Evolutionary conservation across 2,888 invertebrate genomes (phyloP), one percentile per base, ranked within the genome.

Genomic region (Drosophila cracens): DNA sequence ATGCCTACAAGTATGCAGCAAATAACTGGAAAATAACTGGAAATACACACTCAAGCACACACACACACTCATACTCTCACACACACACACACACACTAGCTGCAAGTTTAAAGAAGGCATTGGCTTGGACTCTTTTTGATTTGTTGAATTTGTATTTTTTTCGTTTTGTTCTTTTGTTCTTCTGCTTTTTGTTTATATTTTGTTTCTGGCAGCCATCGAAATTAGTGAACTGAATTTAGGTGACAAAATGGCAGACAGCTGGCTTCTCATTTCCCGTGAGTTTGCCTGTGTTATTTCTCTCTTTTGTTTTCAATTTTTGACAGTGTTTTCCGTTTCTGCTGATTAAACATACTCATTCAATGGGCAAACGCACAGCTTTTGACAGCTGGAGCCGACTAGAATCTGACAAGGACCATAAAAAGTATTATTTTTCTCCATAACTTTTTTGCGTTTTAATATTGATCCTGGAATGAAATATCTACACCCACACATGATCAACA

Each of bases 171-270:
- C 25, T 29, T 51, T 11, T 27, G 38, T 25, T 27, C 4, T 31
- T 38, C 11, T 11, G 2, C 3, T 13, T 13, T 13, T 10, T 0
- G 4, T 46, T 36, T 11, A 6, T 3, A 5, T 16, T 27, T 36
- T 46, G 33, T 29, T 29, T 59, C 21, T 33, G 54, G 51, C 53
- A 51, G 46, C 21, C 46, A 58, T 40, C 36, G 66, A 51, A 69
- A 79, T 74, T 61, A 21, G 13, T 74, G 70, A 67, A 66, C 60
- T 54, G 31, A 46, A 56, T 74, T 72, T 63, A 83, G 79, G 81
- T 81, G 79, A 83, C 87, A 89, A 76, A 74, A 64, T 74, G 87
- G 83, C 65, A 70, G 75, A 77, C 87, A 86, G 60, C 31, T 66
- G 34, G 31, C 51, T 59, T 11, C 16, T 27, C 21, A 16, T 21